phyloP scores from a whole-genome alignment of 2,888 invertebrate genomes.

The Eupithecia inturbata region DNA sequence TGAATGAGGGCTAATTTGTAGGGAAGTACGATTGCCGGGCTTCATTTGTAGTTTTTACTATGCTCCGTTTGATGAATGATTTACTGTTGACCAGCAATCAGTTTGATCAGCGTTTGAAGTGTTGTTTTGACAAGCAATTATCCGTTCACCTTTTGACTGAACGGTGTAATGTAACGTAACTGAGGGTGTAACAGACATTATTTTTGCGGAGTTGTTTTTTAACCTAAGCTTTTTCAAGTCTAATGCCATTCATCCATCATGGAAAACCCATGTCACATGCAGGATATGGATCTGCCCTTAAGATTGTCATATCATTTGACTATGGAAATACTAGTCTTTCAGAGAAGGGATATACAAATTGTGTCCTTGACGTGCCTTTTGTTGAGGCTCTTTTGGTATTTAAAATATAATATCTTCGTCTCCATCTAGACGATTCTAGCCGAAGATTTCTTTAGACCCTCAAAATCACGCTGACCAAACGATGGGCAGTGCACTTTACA shows the following conservation, averaged over 20 bases:
- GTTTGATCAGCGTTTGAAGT: background rate
- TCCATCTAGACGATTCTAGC: background rate
- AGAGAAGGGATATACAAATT: background rate
- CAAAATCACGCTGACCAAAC: background rate
- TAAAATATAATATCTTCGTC: background rate
- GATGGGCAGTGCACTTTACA: background rate
- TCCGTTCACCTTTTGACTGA: background rate
- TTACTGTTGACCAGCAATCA: conserved; percentile 4
- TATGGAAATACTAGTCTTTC: background rate
- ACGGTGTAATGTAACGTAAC: background rate
- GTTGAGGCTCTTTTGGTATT: background rate
- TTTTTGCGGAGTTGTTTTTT: background rate
- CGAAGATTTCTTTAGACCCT: background rate
- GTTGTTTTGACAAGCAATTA: conserved; percentile 9
- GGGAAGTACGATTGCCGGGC: conserved; percentile 24
- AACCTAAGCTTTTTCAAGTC: background rate
- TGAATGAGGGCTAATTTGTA: conserved; percentile 30
- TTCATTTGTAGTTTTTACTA: conserved; percentile 18
- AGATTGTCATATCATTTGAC: background rate
- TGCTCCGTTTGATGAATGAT: background rate
- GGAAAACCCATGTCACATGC: background rate
- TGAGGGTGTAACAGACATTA: background rate
- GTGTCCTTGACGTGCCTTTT: background rate
- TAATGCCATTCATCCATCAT: background rate
- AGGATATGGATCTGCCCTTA: background rate